Evolutionary conservation across 2,888 invertebrate genomes (phyloP).

Genomic region (Noctua fimbriata): DNA sequence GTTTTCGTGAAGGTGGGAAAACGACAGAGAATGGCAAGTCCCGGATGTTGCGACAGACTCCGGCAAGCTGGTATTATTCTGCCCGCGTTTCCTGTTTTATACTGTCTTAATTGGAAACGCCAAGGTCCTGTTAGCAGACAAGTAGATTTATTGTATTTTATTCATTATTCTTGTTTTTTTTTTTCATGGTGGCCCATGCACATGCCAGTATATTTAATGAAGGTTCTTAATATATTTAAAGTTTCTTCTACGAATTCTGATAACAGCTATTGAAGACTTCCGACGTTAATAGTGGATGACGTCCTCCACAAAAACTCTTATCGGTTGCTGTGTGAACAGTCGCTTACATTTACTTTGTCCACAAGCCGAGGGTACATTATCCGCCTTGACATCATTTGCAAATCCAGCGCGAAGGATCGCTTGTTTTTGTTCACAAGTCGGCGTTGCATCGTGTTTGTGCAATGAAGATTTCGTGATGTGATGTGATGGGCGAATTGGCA

Average conservation of each 20-base stretch:
- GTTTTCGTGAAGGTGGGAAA: constrained; percentile 70
- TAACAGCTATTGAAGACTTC: not conserved
- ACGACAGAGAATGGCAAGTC: constrained; percentile 71
- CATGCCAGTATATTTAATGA: not conserved
- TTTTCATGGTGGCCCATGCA: not conserved
- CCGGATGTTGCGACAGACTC: constrained; percentile 76
- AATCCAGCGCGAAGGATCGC: constrained; percentile 69
- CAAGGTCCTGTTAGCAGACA: constrained; percentile 59
- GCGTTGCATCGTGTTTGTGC: constrained; percentile 81
- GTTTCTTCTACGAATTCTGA: constrained; percentile 9
- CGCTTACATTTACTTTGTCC: constrained; percentile 30
- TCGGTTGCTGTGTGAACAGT: constrained; percentile 31
- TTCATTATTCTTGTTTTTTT: not conserved
- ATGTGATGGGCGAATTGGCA: constrained; percentile 89
- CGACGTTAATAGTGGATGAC: not conserved
- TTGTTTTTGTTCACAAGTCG: constrained; percentile 73
- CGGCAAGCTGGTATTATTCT: constrained; percentile 65
- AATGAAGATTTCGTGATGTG: constrained; percentile 86
- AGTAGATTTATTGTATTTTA: constrained; percentile 15
- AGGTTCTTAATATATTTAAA: not conserved
- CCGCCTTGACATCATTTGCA: constrained; percentile 77
- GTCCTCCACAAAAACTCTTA: constrained; percentile 36
- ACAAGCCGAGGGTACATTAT: constrained; percentile 56
- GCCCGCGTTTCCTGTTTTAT: constrained; percentile 74
- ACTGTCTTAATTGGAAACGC: constrained; percentile 71